Evolutionary conservation across 2,113 vertebrate genomes (phyloP), one percentile per base, ranked within the genome.

Genomic region (Xenopus laevis): DNA sequence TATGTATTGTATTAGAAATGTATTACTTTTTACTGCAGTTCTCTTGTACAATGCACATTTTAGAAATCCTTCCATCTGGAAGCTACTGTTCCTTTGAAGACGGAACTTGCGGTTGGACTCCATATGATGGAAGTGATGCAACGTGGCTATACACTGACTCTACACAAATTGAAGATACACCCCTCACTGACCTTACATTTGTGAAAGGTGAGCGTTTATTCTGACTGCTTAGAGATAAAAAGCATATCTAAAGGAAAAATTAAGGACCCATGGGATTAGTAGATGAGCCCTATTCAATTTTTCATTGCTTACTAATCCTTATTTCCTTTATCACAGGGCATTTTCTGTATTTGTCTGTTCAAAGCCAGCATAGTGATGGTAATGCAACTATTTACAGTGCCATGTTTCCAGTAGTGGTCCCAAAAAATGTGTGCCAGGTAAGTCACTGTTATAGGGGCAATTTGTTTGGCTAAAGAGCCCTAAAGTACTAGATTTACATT

Each of bases 81-180:
- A 89, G 93, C 17, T 86, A 93, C 8, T 96, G 95, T 71, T 94
- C 92, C 0, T 96, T 96, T 84, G 94, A 96, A 80, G 77, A 78
- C 17, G 91, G 89, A 62, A 68, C 75, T 0, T 96, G 95, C 77
- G 92, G 92, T 40, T 96, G 95, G 95, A 91, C 85, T 0, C 68
- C 86, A 52, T 86, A 90, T 63, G 86, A 74, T n/a, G 82, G 81
- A 68, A 75, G n/a, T 60, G 78, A 71, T 65, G 73, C 13, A 53
- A 81, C 84, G 59, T 96, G 94, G 94, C 87, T 79, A 71, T 79
- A 90, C 71, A 71, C 52, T 20, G 82, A 82, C 68, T 88, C 88
- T 83, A 81, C 85, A 20, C 82, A 89, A 52, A 79, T 79, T 0
- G 65, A 68, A 55, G 67, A 82, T 57, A 81, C 15, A 55, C 16